These are phyloP conservation scores for Lumbricus terrestris DNA, from an alignment of 2,888 invertebrate species.

Conservation along the genomic window DNA sequence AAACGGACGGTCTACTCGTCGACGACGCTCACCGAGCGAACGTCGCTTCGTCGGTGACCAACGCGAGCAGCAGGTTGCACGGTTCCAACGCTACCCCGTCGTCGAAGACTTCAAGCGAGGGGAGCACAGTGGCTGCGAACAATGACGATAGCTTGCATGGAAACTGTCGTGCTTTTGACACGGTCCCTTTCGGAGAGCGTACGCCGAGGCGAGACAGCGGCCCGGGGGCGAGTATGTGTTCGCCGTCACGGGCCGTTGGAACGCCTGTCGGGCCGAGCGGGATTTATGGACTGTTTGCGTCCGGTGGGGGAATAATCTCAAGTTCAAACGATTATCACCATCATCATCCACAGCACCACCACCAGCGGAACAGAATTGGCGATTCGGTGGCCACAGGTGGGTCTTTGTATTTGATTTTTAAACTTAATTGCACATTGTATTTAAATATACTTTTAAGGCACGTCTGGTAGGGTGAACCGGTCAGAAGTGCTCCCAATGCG, in stretches of 20 bases:
- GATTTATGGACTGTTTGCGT: conserved; percentile 9
- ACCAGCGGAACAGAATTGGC: not conserved
- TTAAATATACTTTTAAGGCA: too few relatives aligned
- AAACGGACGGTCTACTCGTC: not conserved
- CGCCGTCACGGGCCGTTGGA: not conserved
- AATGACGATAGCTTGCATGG: not conserved
- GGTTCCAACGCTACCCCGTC: not conserved
- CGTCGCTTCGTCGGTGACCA: not conserved
- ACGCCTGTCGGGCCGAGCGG: not conserved
- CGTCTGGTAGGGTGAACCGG: too few relatives aligned
- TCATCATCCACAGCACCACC: not conserved
- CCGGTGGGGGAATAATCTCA: not conserved
- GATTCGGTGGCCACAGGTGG: not conserved
- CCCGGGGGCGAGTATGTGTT: not conserved
- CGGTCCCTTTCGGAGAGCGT: not conserved
- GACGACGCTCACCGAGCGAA: not conserved
- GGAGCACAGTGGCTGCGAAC: not conserved
- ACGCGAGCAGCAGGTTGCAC: not conserved
- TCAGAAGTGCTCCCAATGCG: too few relatives aligned
- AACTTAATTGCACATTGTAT: too few relatives aligned
- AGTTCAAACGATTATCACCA: conserved; percentile 10
- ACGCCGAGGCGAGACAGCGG: not conserved
- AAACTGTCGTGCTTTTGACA: not conserved
- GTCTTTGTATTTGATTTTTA: not conserved
- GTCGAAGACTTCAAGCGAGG: not conserved